Percentiles rank a stretch among this genome's conserved stretches.
Evolutionary conservation across 2,113 vertebrate genomes (phyloP).

Genomic region (Caloenas nicobarica): DNA sequence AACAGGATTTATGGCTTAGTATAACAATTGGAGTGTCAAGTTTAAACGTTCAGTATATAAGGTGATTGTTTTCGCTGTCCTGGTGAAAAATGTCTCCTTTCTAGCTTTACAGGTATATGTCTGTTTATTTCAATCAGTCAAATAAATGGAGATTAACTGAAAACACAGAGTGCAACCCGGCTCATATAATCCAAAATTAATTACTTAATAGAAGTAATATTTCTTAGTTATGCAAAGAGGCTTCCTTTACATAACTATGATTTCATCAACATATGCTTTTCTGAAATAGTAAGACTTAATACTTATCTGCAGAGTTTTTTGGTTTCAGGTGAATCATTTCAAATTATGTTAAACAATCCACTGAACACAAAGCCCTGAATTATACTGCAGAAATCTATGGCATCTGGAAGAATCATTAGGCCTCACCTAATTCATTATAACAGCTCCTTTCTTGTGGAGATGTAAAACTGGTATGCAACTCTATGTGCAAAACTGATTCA

Average conservation of each 20-base stretch:
- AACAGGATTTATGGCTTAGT: background rate
- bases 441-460: background rate
- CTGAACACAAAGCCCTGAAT: background rate
- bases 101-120: background rate
- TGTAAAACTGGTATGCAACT: background rate
- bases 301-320: background rate
- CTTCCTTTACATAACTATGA: background rate
- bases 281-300: background rate
- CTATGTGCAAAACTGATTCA: background rate
- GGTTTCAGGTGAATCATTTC: background rate
- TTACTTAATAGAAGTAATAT: background rate
- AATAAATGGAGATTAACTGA: background rate
- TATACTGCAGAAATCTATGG: background rate
- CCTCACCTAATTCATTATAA: background rate
- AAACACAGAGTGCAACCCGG: background rate
- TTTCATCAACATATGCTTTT: background rate
- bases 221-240: background rate
- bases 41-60: background rate
- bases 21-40: background rate
- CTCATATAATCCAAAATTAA: background rate
- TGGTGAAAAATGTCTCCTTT: background rate
- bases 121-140: background rate
- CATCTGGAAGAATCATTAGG: background rate
- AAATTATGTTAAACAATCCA: background rate
- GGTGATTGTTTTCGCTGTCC: background rate